A percentile compares a stretch with the other conserved stretches of the same genome.
These are phyloP conservation scores for Siniperca undulata DNA, from an alignment of 2,797 vertebrate genomes.

Conservation along the genomic window DNA sequence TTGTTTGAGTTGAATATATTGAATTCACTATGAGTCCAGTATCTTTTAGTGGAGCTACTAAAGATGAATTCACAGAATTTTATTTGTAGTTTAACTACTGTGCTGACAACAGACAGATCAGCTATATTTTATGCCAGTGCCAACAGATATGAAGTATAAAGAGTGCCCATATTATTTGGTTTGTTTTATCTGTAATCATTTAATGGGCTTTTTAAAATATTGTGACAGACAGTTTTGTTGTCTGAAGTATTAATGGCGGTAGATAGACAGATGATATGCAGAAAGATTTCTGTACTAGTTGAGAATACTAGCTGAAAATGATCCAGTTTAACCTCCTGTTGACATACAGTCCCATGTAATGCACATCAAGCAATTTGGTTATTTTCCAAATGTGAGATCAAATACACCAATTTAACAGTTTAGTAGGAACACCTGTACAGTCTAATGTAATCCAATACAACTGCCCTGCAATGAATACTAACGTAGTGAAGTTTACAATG, in stretches of 20 bases:
- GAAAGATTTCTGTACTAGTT: neutral
- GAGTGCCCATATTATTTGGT: slow-evolving; percentile 39
- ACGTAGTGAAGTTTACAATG: slow-evolving; percentile 26
- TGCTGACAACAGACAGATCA: slow-evolving; percentile 14
- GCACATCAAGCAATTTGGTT: neutral
- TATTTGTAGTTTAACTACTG: slow-evolving; percentile 24
- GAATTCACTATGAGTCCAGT: neutral
- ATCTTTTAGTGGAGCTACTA: neutral
- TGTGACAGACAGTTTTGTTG: slow-evolving; percentile 12
- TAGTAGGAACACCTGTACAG: neutral
- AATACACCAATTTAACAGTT: neutral
- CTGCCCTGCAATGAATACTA: neutral
- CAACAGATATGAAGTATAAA: slow-evolving; percentile 30
- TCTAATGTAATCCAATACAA: slow-evolving; percentile 19
- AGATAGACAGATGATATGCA: slow-evolving; percentile 2
- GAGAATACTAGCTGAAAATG: neutral
- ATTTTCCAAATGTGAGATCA: slow-evolving; percentile 13
- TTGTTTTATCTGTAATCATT: slow-evolving; percentile 34
- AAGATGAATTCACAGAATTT: slow-evolving; percentile 17
- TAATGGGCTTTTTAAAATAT: slow-evolving; percentile 23
- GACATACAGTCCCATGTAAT: slow-evolving; percentile 1
- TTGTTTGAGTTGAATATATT: slow-evolving; percentile 24
- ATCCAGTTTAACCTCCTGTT: neutral
- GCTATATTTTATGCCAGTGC: slow-evolving; percentile 48
- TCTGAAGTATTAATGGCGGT: neutral